These are phyloP conservation scores for Arnoldichthys spilopterus DNA, from an alignment of 2,797 vertebrate genomes.

Conservation along the genomic window DNA sequence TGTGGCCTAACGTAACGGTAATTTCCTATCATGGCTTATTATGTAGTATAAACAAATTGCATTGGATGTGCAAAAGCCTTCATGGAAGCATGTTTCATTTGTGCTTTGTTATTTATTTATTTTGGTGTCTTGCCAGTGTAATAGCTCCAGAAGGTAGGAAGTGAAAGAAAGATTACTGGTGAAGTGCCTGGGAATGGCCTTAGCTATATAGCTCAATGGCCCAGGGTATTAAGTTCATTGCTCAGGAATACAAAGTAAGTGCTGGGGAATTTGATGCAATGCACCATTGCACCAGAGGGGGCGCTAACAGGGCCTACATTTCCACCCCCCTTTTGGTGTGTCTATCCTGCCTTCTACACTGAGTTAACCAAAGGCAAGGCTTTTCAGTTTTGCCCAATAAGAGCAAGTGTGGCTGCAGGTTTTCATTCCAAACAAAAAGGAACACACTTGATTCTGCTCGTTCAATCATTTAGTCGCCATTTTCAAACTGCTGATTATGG, in stretches of 20 bases:
- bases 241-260: constrained; percentile 13
- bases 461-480: no score
- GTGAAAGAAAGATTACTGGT: background rate
- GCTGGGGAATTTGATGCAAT: constrained; percentile 8
- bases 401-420: no score
- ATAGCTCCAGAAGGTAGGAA: background rate
- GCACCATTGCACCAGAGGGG: constrained; percentile 13
- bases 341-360: background rate
- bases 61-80: constrained; percentile 27
- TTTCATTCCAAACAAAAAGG: no score
- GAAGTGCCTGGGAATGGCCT: background rate
- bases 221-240: constrained; percentile 16
- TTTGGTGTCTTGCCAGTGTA: background rate
- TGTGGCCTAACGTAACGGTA: constrained; percentile 41
- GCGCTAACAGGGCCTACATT: constrained; percentile 3
- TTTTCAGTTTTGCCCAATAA: no score
- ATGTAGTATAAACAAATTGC: constrained; percentile 35
- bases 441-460: no score
- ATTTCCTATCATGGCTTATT: constrained; percentile 47
- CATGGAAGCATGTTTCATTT: constrained; percentile 14
- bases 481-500: no score
- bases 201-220: constrained; percentile 4
- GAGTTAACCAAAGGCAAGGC: background rate
- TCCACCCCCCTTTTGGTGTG: background rate
- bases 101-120: background rate